Conservation (phyloP, 2,113 vertebrate species). For the Periophthalmodon schlosseri region DNA sequence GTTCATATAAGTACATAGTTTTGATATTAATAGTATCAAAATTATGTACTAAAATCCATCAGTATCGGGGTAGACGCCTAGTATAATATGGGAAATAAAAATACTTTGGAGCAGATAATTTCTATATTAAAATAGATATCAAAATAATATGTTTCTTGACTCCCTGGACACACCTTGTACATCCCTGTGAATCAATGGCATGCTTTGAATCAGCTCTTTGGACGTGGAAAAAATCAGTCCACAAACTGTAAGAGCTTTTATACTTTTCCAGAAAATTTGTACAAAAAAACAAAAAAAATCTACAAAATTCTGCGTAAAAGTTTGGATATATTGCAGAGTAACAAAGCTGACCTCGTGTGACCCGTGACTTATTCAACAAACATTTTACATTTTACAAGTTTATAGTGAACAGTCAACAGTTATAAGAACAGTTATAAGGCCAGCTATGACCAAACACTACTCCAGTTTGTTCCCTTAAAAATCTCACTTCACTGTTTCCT, state of each 20-base stretch:
- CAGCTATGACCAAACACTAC: conserved; percentile 72
- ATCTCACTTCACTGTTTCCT: conserved; percentile 43
- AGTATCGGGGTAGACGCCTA: too few species aligned
- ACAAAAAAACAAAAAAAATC: conserved; percentile 75
- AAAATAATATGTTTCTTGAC: neutral
- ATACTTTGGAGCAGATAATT: neutral
- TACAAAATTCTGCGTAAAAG: conserved; percentile 78
- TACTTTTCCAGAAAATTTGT: conserved; percentile 64
- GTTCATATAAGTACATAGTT: too few species aligned
- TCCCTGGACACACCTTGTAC: conserved; percentile 18
- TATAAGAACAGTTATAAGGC: conserved; percentile 79
- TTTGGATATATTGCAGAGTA: conserved; percentile 79
- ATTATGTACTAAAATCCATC: too few species aligned
- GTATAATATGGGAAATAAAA: neutral
- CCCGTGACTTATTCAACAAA: conserved; percentile 68
- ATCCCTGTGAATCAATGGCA: conserved; percentile 51
- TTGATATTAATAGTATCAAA: too few species aligned
- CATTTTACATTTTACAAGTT: conserved; percentile 44
- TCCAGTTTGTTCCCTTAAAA: conserved; percentile 43
- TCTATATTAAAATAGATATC: neutral
- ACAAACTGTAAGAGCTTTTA: conserved; percentile 57
- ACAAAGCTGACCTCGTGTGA: conserved; percentile 75
- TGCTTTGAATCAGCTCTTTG: conserved; percentile 61
- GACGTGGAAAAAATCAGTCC: conserved; percentile 66
- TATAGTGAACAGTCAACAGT: conserved; percentile 82